Base-by-base conservation (phyloP, 2,797 vertebrate genomes). In the Malurus leucopterus region DNA sequence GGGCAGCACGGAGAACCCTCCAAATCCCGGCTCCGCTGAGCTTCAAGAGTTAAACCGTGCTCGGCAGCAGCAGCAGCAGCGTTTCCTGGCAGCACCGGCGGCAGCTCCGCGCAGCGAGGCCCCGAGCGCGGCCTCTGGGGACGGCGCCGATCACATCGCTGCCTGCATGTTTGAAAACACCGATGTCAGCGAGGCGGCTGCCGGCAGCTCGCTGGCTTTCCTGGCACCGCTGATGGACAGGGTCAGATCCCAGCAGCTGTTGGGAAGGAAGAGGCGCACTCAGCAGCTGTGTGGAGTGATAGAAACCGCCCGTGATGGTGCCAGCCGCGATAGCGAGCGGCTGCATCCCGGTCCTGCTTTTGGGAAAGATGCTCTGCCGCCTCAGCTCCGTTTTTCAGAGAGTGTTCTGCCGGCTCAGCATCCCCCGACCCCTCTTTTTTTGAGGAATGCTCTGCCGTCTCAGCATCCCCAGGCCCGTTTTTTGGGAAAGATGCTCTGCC, bases 231-330 rank as follows among this genome's bases (percentile, higher is more conserved):
- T 97, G 96, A 97, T 78, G 46, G 96, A 96, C 95, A 93, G 92
- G 96, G 96, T 96, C 93, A 83, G 95, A 88, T 96, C 95, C 95
- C 91, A 69, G 95, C 97, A 97, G 96, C 96, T 97, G 96, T 61
- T 95, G 50, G 69, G 88, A 86, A 94, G 91, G 95, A 67, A 94
- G 93, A 90, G 61, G 90, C 44, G 9, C 41, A 15, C 71, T 95
- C 79, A 40, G 95, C 96, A 97, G 95, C 96, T 96, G 96, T 58
- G 91, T 32, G 24, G 9, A 5, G 88, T 4, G 41, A 84, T 76
- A 11, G 87, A 81, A 95, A 70, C 94, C 88, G 93, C 95, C 95
- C 87, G 77, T 5, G 41, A 65, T 3, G 34, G 67, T 88, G 92
- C 93, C 69, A 54, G 54, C 34, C 61, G 1, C 4, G 1, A 9